These are phyloP conservation scores for Macroglossus sobrinus DNA, from an alignment of 2,113 vertebrate genomes.

Conservation along the genomic window DNA sequence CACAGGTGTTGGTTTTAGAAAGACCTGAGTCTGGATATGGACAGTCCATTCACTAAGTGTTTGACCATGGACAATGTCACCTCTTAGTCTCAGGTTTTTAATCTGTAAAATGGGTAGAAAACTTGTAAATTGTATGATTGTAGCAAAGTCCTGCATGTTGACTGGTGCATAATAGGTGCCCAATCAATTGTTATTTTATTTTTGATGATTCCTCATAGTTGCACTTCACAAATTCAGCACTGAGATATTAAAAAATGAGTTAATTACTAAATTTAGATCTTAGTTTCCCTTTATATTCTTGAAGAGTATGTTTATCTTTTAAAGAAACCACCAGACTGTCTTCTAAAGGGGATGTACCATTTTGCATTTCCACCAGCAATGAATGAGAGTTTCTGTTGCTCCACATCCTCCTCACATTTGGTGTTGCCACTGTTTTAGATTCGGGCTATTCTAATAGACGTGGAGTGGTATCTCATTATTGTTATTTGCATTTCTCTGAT, in stretches of 20 bases:
- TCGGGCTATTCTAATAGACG: not conserved
- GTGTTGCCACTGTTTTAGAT: not conserved
- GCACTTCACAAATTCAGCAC: not conserved
- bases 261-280: not conserved
- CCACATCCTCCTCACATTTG: not conserved
- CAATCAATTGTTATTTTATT: not conserved
- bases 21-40: not conserved
- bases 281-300: not conserved
- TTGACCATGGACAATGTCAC: rapidly evolving
- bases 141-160: not conserved
- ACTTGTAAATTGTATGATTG: not conserved
- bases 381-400: not conserved
- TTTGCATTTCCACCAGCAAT: not conserved
- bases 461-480: not conserved
- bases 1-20: not conserved
- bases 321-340: not conserved
- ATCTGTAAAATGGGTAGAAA: not conserved
- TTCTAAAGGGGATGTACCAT: not conserved
- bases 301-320: not conserved
- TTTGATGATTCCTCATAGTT: not conserved
- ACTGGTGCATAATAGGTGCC: not conserved
- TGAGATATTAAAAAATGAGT: not conserved
- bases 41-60: rapidly evolving
- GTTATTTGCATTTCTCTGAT: not conserved
- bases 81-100: not conserved